phyloP scores from a whole-genome alignment of 2,888 invertebrate genomes.

The Chelonus formosanus region DNA sequence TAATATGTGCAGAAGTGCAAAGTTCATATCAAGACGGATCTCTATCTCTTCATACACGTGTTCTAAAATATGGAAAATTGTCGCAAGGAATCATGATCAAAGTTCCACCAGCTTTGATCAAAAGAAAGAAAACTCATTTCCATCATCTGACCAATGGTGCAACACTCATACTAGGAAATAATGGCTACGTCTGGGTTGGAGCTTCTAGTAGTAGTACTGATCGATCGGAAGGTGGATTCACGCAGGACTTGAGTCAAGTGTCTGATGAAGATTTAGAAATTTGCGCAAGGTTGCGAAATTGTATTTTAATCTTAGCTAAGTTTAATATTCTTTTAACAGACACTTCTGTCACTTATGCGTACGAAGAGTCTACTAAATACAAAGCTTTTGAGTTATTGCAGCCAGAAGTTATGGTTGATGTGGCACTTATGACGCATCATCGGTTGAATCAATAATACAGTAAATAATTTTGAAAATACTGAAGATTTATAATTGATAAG shows the following conservation, averaged over 20 bases:
- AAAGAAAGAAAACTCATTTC: slow-evolving; percentile 94
- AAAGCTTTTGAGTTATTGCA: slow-evolving; percentile 79
- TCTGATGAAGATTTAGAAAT: slow-evolving; percentile 79
- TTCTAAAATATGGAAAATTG: slow-evolving; percentile 96
- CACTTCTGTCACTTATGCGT: slow-evolving; percentile 90
- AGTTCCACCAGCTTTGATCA: slow-evolving; percentile 91
- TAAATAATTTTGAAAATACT: background rate
- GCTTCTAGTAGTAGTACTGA: slow-evolving; percentile 74
- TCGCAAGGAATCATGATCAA: slow-evolving; percentile 89
- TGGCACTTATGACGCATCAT: slow-evolving; percentile 82
- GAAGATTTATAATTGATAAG: too few relatives aligned
- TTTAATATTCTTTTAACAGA: slow-evolving; percentile 92
- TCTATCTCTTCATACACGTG: slow-evolving; percentile 92
- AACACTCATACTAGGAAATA: slow-evolving; percentile 93
- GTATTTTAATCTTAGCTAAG: slow-evolving; percentile 84
- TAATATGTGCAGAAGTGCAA: slow-evolving; percentile 98
- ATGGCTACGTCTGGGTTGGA: slow-evolving; percentile 95
- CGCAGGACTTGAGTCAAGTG: slow-evolving; percentile 76
- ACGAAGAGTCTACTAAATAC: slow-evolving; percentile 87
- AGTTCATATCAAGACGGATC: slow-evolving; percentile 91
- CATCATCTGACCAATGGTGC: slow-evolving; percentile 92
- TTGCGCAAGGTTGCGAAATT: slow-evolving; percentile 90
- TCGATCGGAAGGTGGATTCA: slow-evolving; percentile 77
- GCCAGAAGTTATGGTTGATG: slow-evolving; percentile 85
- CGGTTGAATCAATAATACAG: slow-evolving; percentile 65